Percentiles rank a stretch among this genome's conserved stretches.
Conservation (phyloP, 2,797 vertebrate genomes). For the Chelon labrosus region DNA sequence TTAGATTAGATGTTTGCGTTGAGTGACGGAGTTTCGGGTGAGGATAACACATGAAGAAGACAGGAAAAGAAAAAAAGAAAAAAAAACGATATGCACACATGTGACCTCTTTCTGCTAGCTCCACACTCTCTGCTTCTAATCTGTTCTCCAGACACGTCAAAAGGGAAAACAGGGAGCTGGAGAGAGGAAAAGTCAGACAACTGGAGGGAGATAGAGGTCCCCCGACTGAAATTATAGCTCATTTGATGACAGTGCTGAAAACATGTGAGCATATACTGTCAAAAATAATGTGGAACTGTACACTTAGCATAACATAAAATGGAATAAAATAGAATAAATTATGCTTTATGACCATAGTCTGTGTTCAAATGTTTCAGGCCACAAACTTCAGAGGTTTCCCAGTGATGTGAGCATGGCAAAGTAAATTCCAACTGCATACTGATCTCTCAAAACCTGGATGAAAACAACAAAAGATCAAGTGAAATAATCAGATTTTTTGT, state of each 20-base stretch:
- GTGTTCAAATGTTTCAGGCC: not conserved
- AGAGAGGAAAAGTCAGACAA: not conserved
- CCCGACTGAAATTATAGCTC: constrained; percentile 9
- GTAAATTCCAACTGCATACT: not conserved
- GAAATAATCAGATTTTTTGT: not conserved
- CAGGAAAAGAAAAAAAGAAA: constrained; percentile 40
- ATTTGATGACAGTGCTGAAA: constrained; percentile 17
- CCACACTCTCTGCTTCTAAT: constrained; percentile 33
- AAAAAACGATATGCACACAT: constrained; percentile 9
- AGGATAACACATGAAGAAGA: constrained; percentile 29
- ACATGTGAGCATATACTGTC: not conserved
- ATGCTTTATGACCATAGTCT: not conserved
- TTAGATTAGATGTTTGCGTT: not conserved
- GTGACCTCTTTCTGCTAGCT: constrained; percentile 48
- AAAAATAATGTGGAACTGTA: accelerated
- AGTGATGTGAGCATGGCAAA: not conserved
- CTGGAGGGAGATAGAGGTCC: not conserved
- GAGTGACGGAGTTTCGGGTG: constrained; percentile 41
- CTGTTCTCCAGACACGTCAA: constrained; percentile 56
- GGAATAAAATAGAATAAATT: not conserved
- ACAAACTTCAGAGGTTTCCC: not conserved
- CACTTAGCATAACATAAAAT: not conserved
- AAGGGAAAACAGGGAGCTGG: constrained; percentile 21
- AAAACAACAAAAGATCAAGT: not conserved
- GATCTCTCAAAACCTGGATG: not conserved